A percentile compares a stretch with the other conserved stretches of the same genome.
These are phyloP conservation scores for Drosophila gaucha DNA, from an alignment of 2,888 invertebrate genomes.

Conservation along the genomic window DNA sequence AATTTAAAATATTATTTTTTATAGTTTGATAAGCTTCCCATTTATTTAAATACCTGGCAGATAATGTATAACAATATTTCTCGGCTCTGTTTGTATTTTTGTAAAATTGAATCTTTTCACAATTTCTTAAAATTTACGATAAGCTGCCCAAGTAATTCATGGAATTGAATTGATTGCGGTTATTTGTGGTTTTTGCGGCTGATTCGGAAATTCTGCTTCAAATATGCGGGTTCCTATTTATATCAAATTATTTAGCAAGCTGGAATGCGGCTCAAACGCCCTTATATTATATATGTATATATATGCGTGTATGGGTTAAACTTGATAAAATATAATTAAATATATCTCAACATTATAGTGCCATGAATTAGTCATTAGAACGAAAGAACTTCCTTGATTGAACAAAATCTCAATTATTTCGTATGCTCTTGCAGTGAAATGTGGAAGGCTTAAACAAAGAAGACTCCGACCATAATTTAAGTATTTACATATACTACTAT, in stretches of 20 bases:
- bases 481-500: no score
- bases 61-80: no score
- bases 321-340: background rate
- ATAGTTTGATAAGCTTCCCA: background rate
- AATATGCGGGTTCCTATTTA: constrained; percentile 31
- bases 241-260: constrained; percentile 3
- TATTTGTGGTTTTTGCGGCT: background rate
- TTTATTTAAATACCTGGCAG: no score
- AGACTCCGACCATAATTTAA: no score
- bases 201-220: background rate
- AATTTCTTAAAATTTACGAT: background rate
- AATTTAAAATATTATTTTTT: background rate
- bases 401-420: background rate
- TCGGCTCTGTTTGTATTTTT: background rate
- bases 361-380: background rate
- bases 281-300: constrained; percentile 3
- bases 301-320: background rate
- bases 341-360: background rate
- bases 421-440: no score
- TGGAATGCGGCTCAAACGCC: constrained; percentile 1
- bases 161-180: constrained; percentile 17
- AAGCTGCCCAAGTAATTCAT: constrained; percentile 20
- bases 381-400: background rate
- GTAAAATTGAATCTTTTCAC: background rate
- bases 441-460: no score